Evolutionary conservation across 2,797 vertebrate species (phyloP), one percentile per base, ranked within the genome.

Genomic region (Sus cebifrons): DNA sequence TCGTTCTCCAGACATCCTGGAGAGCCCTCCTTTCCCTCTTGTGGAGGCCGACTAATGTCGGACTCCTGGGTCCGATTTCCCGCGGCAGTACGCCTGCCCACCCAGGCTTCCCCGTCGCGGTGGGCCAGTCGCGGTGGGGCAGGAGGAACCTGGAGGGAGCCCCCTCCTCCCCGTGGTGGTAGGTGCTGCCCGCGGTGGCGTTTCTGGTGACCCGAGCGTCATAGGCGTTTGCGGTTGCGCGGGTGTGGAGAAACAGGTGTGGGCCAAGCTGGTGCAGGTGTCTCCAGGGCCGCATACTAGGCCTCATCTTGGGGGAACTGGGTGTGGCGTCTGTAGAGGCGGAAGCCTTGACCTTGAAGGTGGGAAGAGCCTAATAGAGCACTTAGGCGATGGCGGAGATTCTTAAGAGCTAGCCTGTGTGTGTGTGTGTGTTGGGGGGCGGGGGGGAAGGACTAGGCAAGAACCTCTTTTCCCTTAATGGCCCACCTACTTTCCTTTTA

Each of bases 211-310:
- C 95, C 93, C 65, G 44, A 44, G 9, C 85, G 58, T 89, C 92
- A 96, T 54, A 54, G 18, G 25, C 94, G 96, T 89, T 27, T 74
- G 92, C 78, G 81, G 89, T 25, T 15, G 94, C 83, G 64, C 81
- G 96, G 95, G 95, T 49, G 81, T 78, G 89, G 73, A 74, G 71
- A 20, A 56, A 75, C 68, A 81, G 95, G 95, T 94, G 85, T 36
- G 95, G 94, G 92, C 68, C 86, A 79, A 74, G 95, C 95, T 62
- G 94, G 91, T 95, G 96, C 96, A 96, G 86, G 96, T 91, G 96
- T 94, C 96, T 96, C 89, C 97, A 93, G 94, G 97, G 96, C 96
- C 96, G 92, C 96, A 15, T 96, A 96, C 95, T 95, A 94, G 97
- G 95, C 96, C 97, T 97, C 91, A 94, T 96, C 97, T 97, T 96